These are phyloP conservation scores for Rhinolophus sinicus DNA, from an alignment of 2,113 vertebrate species.

Conservation along the genomic window DNA sequence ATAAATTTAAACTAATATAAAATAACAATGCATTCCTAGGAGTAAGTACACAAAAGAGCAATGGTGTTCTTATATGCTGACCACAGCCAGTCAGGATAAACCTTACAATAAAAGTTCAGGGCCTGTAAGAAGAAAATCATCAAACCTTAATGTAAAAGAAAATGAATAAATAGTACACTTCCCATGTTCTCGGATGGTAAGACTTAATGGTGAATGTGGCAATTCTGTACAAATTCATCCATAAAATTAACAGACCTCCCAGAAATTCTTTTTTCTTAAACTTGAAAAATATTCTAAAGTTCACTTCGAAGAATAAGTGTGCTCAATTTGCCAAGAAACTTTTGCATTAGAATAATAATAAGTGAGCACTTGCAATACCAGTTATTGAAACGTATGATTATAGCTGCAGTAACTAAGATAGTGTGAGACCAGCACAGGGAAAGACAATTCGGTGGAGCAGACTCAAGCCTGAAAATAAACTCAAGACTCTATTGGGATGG, in stretches of 20 bases:
- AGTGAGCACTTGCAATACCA: slow-evolving; percentile 24
- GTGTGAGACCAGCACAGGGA: slow-evolving; percentile 13
- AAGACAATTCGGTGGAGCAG: slow-evolving; percentile 6
- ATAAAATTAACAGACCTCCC: slow-evolving; percentile 17
- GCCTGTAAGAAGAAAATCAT: not conserved
- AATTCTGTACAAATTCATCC: not conserved
- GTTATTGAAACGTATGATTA: slow-evolving; percentile 69
- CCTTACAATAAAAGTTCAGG: not conserved
- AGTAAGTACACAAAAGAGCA: not conserved
- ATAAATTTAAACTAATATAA: not conserved
- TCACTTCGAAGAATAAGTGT: slow-evolving; percentile 49
- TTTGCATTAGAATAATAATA: slow-evolving; percentile 44
- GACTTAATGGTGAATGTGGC: not conserved
- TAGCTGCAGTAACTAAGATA: slow-evolving; percentile 57
- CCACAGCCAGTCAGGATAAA: not conserved
- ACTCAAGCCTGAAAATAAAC: slow-evolving; percentile 46
- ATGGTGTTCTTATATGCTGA: not conserved
- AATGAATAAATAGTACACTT: not conserved
- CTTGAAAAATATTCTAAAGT: slow-evolving; percentile 62
- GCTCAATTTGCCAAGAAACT: slow-evolving; percentile 57
- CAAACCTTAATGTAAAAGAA: not conserved
- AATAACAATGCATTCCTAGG: not conserved
- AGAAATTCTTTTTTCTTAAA: slow-evolving; percentile 30
- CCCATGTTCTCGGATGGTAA: not conserved
- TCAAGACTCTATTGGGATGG: not conserved